Evolutionary conservation across 2,113 vertebrate species (phyloP), one percentile per base, ranked within the genome.

Genomic region (Onychorhynchus coronatus): DNA sequence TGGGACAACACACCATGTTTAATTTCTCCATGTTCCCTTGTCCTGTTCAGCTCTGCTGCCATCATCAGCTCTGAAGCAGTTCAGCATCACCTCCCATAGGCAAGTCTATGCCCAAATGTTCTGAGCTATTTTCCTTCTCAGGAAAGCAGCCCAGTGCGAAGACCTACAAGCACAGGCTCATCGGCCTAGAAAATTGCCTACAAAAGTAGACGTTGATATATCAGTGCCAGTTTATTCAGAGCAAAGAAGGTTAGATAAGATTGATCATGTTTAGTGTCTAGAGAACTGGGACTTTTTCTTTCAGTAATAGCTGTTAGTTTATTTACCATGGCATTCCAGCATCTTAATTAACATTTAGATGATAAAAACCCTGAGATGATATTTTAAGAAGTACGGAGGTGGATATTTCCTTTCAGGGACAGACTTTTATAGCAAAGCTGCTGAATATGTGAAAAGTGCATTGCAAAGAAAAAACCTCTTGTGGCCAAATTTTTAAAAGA

Each of bases 321-420:
- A 91, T 93, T 95, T 97, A 94, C 72, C 47, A 16, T 55, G 58
- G 42, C 0, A 0, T 84, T 91, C 58, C 71, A 93, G 44, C 70
- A 79, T 89, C 86, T 85, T 93, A 84, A 94, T 93, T 96, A 96
- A 79, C 91, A 91, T 92, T 84, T 95, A 85, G 76, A 87, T 79
- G 20, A 93, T 91, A 39, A 61, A 88, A 95, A 91, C 46, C 76
- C 77, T 84, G 42, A 91, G 61, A 49, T 41, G 37, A 23, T 97
- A 94, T 92, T 96, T 96, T 89, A 86, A 87, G 93, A 78, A 78
- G 14, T 65, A 82, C 0, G 49, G 88, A 70, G 92, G 93, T 87
- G 88, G 91, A 42, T 94, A 75, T 92, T 96, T 95, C 92, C 66
- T 96, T 96, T 89, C 80, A 76, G 86, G 81, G 65, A 72, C 49